Conservation (phyloP, 2,888 invertebrate species). For the Cyclophora punctaria region DNA sequence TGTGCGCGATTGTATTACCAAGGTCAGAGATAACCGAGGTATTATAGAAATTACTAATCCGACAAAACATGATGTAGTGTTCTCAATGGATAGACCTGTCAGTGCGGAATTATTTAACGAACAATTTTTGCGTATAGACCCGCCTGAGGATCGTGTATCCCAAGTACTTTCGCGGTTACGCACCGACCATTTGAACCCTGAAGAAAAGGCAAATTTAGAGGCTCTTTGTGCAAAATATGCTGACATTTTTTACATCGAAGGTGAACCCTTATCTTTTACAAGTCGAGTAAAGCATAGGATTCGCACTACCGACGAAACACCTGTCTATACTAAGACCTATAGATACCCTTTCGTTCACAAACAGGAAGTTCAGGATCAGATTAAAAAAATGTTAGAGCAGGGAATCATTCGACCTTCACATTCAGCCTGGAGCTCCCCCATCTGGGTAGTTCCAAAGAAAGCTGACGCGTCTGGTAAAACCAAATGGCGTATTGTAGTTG, state of each 20-base stretch:
- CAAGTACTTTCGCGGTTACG: slow-evolving; percentile 22
- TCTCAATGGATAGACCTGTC: slow-evolving; percentile 17
- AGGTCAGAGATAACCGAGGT: slow-evolving; percentile 16
- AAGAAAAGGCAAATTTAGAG: slow-evolving; percentile 22
- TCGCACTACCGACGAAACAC: too few species aligned
- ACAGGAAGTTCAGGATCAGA: too few species aligned
- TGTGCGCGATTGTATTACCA: slow-evolving; percentile 20
- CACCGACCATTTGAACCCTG: slow-evolving; percentile 24
- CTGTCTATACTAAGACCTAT: too few species aligned
- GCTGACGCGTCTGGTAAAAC: too few species aligned
- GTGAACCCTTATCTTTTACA: neutral
- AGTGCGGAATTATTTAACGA: slow-evolving; percentile 15
- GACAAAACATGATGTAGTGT: slow-evolving; percentile 15
- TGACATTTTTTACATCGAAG: slow-evolving; percentile 14
- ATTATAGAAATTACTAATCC: slow-evolving; percentile 18
- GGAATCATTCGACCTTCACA: too few species aligned
- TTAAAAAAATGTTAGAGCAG: too few species aligned
- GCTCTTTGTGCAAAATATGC: slow-evolving; percentile 14
- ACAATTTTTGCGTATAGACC: slow-evolving; percentile 13
- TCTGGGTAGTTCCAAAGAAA: too few species aligned
- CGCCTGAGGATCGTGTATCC: slow-evolving; percentile 3
- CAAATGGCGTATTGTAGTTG: too few species aligned
- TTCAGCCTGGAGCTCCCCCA: too few species aligned
- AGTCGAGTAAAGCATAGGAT: too few species aligned
- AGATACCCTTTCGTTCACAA: too few species aligned